These are phyloP conservation scores for Anagrus nilaparvatae DNA, from an alignment of 1,140 invertebrate genomes.

Conservation along the genomic window DNA sequence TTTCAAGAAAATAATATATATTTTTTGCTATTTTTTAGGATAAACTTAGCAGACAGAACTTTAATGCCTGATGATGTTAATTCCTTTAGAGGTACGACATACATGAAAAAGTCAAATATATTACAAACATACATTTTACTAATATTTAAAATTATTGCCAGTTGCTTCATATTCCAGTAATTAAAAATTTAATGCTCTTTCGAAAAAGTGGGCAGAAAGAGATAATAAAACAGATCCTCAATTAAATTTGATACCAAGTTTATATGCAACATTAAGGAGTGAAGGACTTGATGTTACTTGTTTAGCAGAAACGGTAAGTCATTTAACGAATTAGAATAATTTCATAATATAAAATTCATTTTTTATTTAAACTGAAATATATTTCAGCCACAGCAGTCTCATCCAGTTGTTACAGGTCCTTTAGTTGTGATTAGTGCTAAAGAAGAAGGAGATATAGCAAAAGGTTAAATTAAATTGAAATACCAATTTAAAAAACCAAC, in stretches of 20 bases:
- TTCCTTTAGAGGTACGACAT: too few species aligned
- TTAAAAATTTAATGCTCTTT: slow-evolving; percentile 66
- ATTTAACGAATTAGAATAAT: slow-evolving; percentile 2
- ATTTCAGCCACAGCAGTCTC: slow-evolving; percentile 31
- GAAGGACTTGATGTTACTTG: slow-evolving; percentile 66
- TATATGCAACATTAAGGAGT: slow-evolving; percentile 70
- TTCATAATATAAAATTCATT: too few species aligned
- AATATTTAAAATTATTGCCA: too few species aligned
- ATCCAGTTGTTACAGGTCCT: slow-evolving; percentile 47
- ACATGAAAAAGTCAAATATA: too few species aligned
- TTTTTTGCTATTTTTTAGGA: too few species aligned
- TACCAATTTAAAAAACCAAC: slow-evolving; percentile 27
- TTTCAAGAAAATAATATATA: too few species aligned
- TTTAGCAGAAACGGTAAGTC: slow-evolving; percentile 41
- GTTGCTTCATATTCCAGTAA: too few species aligned
- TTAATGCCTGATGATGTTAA: slow-evolving; percentile 90
- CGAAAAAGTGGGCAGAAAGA: slow-evolving; percentile 91
- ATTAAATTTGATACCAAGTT: slow-evolving; percentile 79
- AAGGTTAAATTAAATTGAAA: slow-evolving; percentile 57
- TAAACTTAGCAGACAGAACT: slow-evolving; percentile 72
- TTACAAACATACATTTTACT: too few species aligned
- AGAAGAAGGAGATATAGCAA: slow-evolving; percentile 89
- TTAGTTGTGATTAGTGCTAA: slow-evolving; percentile 67
- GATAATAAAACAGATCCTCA: slow-evolving; percentile 90
- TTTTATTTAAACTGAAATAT: too few species aligned